Conservation (phyloP, 2,888 invertebrate genomes). For the Magallana nippona region DNA sequence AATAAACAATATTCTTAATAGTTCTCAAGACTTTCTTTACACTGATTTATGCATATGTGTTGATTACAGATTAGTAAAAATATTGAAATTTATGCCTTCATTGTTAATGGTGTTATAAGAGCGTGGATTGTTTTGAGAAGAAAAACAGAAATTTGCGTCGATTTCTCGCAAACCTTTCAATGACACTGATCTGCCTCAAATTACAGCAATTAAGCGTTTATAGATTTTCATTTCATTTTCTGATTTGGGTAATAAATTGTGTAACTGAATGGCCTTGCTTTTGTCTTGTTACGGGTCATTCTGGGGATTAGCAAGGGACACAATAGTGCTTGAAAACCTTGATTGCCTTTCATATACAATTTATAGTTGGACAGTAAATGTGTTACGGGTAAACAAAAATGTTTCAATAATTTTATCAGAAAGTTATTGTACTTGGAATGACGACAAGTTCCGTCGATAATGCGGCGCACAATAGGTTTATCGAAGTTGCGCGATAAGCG, state of each 20-base stretch:
- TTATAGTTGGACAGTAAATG: constrained; percentile 34
- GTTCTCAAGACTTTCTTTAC: background rate
- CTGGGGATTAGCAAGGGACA: constrained; percentile 7
- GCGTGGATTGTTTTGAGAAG: background rate
- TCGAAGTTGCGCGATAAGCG: constrained; percentile 28
- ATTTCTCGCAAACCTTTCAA: background rate
- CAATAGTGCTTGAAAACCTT: constrained; percentile 33
- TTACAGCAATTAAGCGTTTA: constrained; percentile 18
- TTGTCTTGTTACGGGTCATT: constrained; percentile 4
- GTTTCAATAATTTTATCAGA: constrained; percentile 45
- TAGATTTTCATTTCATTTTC: constrained; percentile 17
- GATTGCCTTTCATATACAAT: constrained; percentile 41
- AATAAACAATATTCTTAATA: constrained; percentile 23
- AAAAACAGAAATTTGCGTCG: background rate
- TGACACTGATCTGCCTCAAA: constrained; percentile 23
- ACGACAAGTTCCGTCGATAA: constrained; percentile 26
- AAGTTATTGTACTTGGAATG: constrained; percentile 32
- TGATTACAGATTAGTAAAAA: constrained; percentile 24
- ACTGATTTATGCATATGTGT: background rate
- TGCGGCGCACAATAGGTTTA: constrained; percentile 21
- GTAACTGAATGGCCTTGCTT: background rate
- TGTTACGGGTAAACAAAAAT: constrained; percentile 42
- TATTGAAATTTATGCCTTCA: background rate
- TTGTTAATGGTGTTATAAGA: constrained; percentile 18
- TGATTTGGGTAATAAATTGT: constrained; percentile 12